Evolutionary conservation across 2,797 vertebrate genomes (phyloP).

Genomic region (Anas flavirostris): DNA sequence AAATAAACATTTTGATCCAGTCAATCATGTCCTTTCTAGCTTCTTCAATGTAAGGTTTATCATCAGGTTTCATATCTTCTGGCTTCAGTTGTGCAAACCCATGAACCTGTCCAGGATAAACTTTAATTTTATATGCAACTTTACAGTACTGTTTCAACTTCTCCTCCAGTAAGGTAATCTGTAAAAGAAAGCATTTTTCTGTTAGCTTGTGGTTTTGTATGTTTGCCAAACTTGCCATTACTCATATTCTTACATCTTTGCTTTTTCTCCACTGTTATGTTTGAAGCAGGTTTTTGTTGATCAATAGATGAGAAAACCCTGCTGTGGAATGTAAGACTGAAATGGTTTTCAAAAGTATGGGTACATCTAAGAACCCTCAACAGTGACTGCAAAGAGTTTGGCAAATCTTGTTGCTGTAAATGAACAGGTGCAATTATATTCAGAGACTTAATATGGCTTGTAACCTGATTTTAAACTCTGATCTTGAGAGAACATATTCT

Average conservation of each 20-base stretch:
- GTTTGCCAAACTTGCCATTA: neutral
- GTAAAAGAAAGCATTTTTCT: neutral
- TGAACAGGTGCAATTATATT: neutral
- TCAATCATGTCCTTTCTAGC: constrained; percentile 88
- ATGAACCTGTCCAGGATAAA: constrained; percentile 91
- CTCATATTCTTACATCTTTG: neutral
- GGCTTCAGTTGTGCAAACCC: constrained; percentile 92
- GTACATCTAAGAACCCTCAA: neutral
- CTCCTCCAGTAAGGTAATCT: constrained; percentile 85
- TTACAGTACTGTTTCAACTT: constrained; percentile 86
- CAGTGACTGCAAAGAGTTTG: neutral
- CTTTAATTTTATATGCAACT: constrained; percentile 87
- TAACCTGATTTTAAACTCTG: neutral
- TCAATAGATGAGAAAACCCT: neutral
- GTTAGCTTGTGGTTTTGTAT: neutral
- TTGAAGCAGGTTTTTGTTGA: neutral
- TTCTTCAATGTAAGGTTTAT: constrained; percentile 86
- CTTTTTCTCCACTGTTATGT: neutral
- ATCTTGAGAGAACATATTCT: neutral
- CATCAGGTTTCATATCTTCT: constrained; percentile 85
- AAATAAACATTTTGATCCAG: constrained; percentile 88
- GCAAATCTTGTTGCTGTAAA: neutral
- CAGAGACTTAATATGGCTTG: neutral
- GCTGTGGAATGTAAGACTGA: neutral
- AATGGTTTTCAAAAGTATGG: neutral